Evolutionary conservation across 2,113 vertebrate genomes (phyloP).

Genomic region (Mixornis gularis): DNA sequence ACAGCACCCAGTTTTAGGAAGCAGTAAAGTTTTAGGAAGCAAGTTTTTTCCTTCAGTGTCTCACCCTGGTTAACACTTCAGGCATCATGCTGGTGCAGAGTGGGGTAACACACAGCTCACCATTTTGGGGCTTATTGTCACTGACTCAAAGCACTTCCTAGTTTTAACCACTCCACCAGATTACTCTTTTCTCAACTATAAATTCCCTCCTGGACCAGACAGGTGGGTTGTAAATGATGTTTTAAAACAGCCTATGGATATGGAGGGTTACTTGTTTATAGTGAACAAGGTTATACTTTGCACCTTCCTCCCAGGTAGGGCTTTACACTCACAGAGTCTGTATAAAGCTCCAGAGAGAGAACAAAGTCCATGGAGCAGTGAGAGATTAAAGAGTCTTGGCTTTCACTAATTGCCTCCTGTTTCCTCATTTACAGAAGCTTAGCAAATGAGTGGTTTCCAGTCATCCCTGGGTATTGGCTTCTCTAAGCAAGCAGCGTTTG

Average conservation of each 20-base stretch:
- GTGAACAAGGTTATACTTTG: neutral
- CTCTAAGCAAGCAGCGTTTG: neutral
- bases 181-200: neutral
- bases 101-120: neutral
- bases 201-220: neutral
- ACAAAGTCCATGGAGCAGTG: neutral
- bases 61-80: neutral
- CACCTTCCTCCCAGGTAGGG: neutral
- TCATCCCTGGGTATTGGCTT: neutral
- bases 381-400: neutral
- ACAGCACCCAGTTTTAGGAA: neutral
- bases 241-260: neutral
- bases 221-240: neutral
- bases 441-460: neutral
- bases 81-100: neutral
- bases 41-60: neutral
- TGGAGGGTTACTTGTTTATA: neutral
- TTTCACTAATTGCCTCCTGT: neutral
- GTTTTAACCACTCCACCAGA: neutral
- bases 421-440: neutral
- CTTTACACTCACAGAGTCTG: neutral
- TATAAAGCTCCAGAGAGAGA: neutral
- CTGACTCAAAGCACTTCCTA: neutral
- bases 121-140: neutral
- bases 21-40: neutral